A percentile compares a stretch with the other conserved stretches of the same genome.
Evolutionary conservation across 2,113 vertebrate genomes (phyloP).

Genomic region (Hippocampus abdominalis): DNA sequence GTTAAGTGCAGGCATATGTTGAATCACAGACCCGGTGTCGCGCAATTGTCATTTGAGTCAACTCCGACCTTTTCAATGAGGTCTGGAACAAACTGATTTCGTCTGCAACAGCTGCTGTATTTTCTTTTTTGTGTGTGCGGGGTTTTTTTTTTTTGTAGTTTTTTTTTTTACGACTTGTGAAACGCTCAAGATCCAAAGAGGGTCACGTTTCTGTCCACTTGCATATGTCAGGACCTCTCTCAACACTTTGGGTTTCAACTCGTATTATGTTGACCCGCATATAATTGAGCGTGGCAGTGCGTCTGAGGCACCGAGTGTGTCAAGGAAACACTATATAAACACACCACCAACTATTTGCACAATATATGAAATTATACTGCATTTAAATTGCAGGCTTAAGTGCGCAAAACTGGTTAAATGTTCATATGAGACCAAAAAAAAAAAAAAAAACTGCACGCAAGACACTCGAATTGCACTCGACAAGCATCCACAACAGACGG

Average conservation of each 20-base stretch:
- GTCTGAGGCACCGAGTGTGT: slow-evolving; percentile 19
- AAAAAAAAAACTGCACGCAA: too few relatives aligned
- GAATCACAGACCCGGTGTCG: slow-evolving; percentile 46
- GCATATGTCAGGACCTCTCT: slow-evolving; percentile 49
- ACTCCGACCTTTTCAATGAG: slow-evolving; percentile 59
- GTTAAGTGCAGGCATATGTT: slow-evolving; percentile 74
- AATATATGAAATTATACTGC: too few relatives aligned
- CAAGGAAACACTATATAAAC: slow-evolving; percentile 17
- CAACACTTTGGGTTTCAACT: slow-evolving; percentile 52
- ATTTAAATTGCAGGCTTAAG: too few relatives aligned
- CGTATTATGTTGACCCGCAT: slow-evolving; percentile 51
- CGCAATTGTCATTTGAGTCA: slow-evolving; percentile 60
- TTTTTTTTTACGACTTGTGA: slow-evolving; percentile 54
- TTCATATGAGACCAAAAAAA: too few relatives aligned
- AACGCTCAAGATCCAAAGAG: slow-evolving; percentile 51
- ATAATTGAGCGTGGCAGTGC: slow-evolving; percentile 60
- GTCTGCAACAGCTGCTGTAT: slow-evolving; percentile 62
- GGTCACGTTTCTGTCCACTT: slow-evolving; percentile 60
- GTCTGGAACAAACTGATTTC: slow-evolving; percentile 66
- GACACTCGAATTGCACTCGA: too few relatives aligned
- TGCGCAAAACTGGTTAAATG: too few relatives aligned
- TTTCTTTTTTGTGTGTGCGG: background rate
- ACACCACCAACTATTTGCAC: background rate
- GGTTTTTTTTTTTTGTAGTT: too few relatives aligned
- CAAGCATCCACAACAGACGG: too few relatives aligned